Evolutionary conservation across 1,140 invertebrate genomes (phyloP).

Genomic region (Hylaeus anthracinus): DNA sequence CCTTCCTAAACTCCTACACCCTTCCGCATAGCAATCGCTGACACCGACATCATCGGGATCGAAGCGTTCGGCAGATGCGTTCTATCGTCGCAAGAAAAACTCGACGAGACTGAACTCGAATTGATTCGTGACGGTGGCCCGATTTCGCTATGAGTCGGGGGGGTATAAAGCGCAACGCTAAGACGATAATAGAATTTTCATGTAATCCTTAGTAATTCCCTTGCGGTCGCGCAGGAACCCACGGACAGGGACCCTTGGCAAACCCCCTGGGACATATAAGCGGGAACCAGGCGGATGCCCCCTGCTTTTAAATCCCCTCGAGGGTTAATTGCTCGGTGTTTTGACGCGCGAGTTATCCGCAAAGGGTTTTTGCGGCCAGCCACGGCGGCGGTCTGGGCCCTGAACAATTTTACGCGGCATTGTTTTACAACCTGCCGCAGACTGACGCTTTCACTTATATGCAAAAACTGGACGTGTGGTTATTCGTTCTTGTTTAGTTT

Average conservation of each 20-base stretch:
- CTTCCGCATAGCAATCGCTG: too few relatives aligned
- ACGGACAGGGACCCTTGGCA: constrained; percentile 52
- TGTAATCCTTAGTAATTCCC: constrained; percentile 81
- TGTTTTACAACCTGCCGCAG: constrained; percentile 23
- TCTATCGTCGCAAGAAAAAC: too few relatives aligned
- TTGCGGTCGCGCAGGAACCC: constrained; percentile 69
- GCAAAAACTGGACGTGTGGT: not conserved
- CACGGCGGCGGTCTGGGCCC: constrained; percentile 44
- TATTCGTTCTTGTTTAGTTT: not conserved
- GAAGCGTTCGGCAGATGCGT: too few relatives aligned
- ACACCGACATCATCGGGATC: not conserved
- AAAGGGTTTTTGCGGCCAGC: constrained; percentile 60
- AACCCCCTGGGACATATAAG: constrained; percentile 62
- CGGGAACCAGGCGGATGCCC: constrained; percentile 32
- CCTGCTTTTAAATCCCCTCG: constrained; percentile 74
- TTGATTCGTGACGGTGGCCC: constrained; percentile 65
- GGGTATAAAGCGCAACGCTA: constrained; percentile 55
- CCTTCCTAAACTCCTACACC: too few relatives aligned
- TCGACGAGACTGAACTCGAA: constrained; percentile 32
- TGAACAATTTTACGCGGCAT: constrained; percentile 49
- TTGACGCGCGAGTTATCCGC: constrained; percentile 74
- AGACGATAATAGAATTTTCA: constrained; percentile 81
- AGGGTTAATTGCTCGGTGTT: constrained; percentile 79
- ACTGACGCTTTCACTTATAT: not conserved
- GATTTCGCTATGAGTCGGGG: constrained; percentile 25